Base-by-base conservation (phyloP, 1,140 invertebrate genomes). In the Brachionus asplanchnoidis region DNA sequence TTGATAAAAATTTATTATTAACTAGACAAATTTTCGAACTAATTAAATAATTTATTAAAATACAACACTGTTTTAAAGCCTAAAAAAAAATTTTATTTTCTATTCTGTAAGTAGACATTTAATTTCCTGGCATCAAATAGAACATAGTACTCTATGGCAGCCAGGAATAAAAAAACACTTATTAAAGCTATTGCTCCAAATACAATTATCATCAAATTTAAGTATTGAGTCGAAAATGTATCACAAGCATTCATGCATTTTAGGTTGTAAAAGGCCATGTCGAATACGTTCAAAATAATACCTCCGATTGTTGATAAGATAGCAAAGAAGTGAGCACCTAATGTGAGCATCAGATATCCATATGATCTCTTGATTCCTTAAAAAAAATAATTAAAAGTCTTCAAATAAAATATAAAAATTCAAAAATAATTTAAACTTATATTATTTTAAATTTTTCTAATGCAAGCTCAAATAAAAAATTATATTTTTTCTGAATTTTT, bases 191-290 rank as follows among this genome's bases (percentile, higher is more conserved):
- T 40, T n/a, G 40, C 23, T 11, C 79, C 40, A 46, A 82, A 65
- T 42, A 82, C 60, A 20, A 82, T 44, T 28, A 82, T 36, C 53
- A 66, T 82, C 17, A 82, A 68, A 68, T 82, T 82, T 20, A 82
- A 26, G 53, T 82, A 82, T 68, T 82, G 79, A 14, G n/a, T 20
- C 5, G 79, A 82, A 82, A 65, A 65, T 20, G 28, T 17, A 26
- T 23, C 79, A 46, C 79, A 82, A n/a, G 79, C 53, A 26, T 42
- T 68, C 20, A 82, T 60, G 20, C 79, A 82, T 65, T 42, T 60
- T 3, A 65, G 8, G 28, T 82, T 82, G 32, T 42, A 82, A 17
- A 36, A 68, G 8, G 79, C 79, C 50, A 82, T 82, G 20, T 82
- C 79, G 23, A 82, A 65, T 23, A 65, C 40, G 40, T 82, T 82